Evolutionary conservation across 2,888 invertebrate species (phyloP), one percentile per base, ranked within the genome.

Genomic region (Yponomeuta cagnagella): DNA sequence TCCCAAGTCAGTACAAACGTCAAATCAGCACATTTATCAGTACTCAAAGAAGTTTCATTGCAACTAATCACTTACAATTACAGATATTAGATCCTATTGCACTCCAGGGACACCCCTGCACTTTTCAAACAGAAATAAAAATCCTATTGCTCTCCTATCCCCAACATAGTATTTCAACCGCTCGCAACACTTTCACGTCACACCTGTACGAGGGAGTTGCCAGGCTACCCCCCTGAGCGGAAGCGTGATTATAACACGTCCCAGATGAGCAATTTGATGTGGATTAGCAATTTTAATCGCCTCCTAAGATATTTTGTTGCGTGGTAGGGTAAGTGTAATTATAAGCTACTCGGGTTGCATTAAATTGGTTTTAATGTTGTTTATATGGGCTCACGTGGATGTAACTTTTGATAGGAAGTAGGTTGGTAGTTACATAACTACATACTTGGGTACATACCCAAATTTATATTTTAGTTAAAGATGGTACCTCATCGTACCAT

Each of bases 211-310:
- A 70, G 79, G 86, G 86, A 78, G 89, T 90, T 85, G 82, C 87
- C 79, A 74, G 77, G 87, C 76, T 79, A 86, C 89, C 75, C 83
- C 74, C 65, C 33, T 33, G 23, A 33, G 12, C 4, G 33, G 9
- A 63, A 30, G 69, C 69, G 76, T 77, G 71, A 78, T 86, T 86
- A 87, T 88, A 85, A 77, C 79, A 75, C 75, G 43, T 33, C 15
- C 76, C 76, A 87, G 85, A 87, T 88, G 89, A 89, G 88, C 89
- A 89, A 89, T 88, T 87, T 87, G 79, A 75, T 77, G 71, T 76
- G 80, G 84, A 88, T 88, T 86, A 88, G 80, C 80, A 78, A 78
- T 80, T 86, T 86, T 87, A 87, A 88, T 86, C 85, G 77, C 78
- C 78, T 82, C 43, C 79, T 37, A 33, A 70, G 70, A 68, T 58